Evolutionary conservation across 2,797 vertebrate genomes (phyloP).

Genomic region (Peromyscus melanophrys): DNA sequence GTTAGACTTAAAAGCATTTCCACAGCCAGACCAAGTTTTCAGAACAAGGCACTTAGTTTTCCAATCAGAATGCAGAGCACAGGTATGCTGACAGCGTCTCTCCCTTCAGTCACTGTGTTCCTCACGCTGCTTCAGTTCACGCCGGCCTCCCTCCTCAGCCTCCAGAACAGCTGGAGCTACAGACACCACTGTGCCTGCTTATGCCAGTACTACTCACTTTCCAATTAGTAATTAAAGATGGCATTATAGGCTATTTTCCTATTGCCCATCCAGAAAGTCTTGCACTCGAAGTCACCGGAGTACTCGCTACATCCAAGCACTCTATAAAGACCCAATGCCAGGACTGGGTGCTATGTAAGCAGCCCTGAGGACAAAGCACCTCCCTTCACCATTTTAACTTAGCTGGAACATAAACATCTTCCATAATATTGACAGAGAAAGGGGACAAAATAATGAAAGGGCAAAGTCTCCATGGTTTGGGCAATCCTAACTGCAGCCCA

Average conservation of each 20-base stretch:
- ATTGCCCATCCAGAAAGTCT: conserved; percentile 33
- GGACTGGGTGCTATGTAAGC: conserved; percentile 28
- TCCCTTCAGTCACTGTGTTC: fast-evolving
- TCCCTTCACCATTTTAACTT: background rate
- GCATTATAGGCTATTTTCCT: background rate
- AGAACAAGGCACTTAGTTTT: background rate
- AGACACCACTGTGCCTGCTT: background rate
- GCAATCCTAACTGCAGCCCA: conserved; percentile 33
- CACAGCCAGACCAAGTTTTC: background rate
- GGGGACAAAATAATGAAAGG: conserved; percentile 55
- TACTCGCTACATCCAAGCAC: background rate
- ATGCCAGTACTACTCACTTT: background rate
- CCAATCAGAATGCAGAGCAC: background rate
- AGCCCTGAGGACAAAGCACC: background rate
- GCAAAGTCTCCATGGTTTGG: background rate
- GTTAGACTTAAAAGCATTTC: background rate
- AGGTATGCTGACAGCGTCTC: background rate
- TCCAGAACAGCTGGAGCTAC: background rate
- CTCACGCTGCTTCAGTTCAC: background rate
- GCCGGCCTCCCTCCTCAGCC: background rate
- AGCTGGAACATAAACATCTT: background rate
- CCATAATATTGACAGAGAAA: conserved; percentile 23
- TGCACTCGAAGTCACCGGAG: background rate
- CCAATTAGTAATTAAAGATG: background rate
- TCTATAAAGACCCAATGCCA: background rate